Evolutionary conservation across 2,113 vertebrate genomes (phyloP).

Genomic region (Elephantulus edwardii): DNA sequence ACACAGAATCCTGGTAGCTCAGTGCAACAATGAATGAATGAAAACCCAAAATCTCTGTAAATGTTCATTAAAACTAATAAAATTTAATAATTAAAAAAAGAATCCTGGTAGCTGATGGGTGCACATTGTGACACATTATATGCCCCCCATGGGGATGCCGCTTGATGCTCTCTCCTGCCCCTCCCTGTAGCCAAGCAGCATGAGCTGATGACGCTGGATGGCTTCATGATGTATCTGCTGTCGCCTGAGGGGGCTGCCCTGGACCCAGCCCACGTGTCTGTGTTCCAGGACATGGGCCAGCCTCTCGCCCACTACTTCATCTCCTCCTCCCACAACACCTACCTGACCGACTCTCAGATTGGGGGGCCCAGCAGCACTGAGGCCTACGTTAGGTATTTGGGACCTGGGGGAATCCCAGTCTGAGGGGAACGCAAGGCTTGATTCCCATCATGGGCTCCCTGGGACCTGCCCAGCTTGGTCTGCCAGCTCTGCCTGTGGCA

Average conservation of each 20-base stretch:
- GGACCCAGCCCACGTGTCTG: conserved; percentile 85
- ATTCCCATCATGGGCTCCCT: not conserved
- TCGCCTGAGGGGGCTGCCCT: conserved; percentile 91
- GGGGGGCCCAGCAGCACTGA: conserved; percentile 95
- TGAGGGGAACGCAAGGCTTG: not conserved
- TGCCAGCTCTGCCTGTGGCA: not conserved
- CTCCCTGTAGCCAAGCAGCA: conserved; percentile 89
- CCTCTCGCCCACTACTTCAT: conserved; percentile 96
- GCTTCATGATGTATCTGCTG: conserved; percentile 97
- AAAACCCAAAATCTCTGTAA: too few relatives aligned
- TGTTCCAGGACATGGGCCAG: conserved; percentile 94
- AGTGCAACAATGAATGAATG: too few relatives aligned
- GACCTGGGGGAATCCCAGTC: not conserved
- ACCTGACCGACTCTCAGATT: conserved; percentile 94
- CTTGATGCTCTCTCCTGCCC: not conserved
- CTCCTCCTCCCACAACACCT: conserved; percentile 97
- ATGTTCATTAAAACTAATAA: too few relatives aligned
- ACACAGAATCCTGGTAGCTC: too few relatives aligned
- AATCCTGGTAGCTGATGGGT: not conserved
- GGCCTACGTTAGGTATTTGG: conserved; percentile 93
- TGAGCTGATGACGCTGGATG: conserved; percentile 93
- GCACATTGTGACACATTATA: not conserved
- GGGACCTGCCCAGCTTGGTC: not conserved
- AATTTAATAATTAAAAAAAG: too few relatives aligned
- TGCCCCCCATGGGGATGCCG: fast-evolving